Base-by-base conservation (phyloP, 2,888 invertebrate genomes). In the Drosophila atripex region DNA sequence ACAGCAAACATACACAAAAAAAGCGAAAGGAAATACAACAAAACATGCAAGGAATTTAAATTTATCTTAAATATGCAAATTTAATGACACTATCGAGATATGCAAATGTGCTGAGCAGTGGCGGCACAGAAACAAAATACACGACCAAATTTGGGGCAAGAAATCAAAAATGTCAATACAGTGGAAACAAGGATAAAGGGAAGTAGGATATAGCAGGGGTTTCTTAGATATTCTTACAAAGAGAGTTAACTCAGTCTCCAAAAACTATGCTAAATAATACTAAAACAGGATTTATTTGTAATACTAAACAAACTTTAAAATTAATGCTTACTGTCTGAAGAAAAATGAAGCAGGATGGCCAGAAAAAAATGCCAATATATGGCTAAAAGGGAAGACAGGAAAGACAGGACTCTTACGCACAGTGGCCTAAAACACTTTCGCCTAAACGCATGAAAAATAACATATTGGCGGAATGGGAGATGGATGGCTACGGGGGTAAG, bases 61-160 rank as follows among this genome's bases (percentile, higher is more conserved):
- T 78, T 84, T 76, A 84, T 80, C 78, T 78, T 78, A 80, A 80
- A 80, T 80, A 84, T 84, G 84, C 73, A 80, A 80, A 80, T 80
- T 84, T 84, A 80, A 80, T 80, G 80, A 80, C 78, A 80, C 80
- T 84, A 80, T 80, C 82, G 82, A 70, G 73, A 82, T 82, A 82
- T 82, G 78, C 82, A 84, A 80, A 84, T 78, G 63, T 60, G 60
- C 58, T 61, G 47, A 54, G 35, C 56, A 46, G 64, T 39, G 61
- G 38, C 70, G 56, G 59, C 59, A 71, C 35, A 52, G 51, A 63
- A 66, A 73, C 38, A 57, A 58, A 41, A 14, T 14, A 35, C 32
- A 25, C 21, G 71, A 78, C 49, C 46, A 72, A 80, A 79, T 72
- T 60, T 35, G 69, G 41, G 55, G 47, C 56, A 71, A 53, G 43